Conservation (phyloP, 1,140 invertebrate genomes). For the Tetragonula clypearis region DNA sequence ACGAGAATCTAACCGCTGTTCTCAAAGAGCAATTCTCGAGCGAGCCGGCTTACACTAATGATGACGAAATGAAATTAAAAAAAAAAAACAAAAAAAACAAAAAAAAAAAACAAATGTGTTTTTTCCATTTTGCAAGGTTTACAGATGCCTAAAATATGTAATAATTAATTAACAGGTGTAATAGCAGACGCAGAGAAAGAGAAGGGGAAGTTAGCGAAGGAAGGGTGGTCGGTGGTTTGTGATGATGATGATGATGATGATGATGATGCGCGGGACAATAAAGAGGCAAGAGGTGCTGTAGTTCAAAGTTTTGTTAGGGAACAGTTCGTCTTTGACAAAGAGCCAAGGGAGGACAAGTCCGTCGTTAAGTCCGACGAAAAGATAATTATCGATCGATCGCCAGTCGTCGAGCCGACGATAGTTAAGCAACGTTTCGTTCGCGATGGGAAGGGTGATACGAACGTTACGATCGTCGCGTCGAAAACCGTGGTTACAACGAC, state of each 20-base stretch:
- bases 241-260: constrained; percentile 73
- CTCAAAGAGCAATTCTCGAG: constrained; percentile 73
- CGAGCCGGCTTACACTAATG: constrained; percentile 81
- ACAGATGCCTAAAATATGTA: constrained; percentile 80
- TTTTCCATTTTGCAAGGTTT: constrained; percentile 69
- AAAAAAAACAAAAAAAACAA: constrained; percentile 67
- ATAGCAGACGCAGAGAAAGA: constrained; percentile 82
- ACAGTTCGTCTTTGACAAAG: constrained; percentile 29
- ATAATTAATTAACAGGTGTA: constrained; percentile 83
- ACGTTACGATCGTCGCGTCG: constrained; percentile 53
- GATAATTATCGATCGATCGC: constrained; percentile 36
- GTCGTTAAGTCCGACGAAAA: constrained; percentile 21
- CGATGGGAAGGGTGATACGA: constrained; percentile 64
- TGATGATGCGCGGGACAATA: constrained; percentile 77
- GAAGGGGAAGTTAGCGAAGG: constrained; percentile 81
- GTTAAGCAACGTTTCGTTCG: constrained; percentile 63
- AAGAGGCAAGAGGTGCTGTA: constrained; percentile 78
- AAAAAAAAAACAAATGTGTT: constrained; percentile 68
- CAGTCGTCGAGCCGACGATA: constrained; percentile 69
- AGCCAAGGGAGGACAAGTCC: constrained; percentile 17
- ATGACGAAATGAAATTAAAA: constrained; percentile 74
- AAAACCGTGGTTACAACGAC: constrained; percentile 64
- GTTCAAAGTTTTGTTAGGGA: constrained; percentile 61
- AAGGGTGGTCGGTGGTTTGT: constrained; percentile 82
- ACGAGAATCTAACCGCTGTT: constrained; percentile 80